Conservation (phyloP, 1,140 invertebrate species). For the Drosophila arizonae region DNA sequence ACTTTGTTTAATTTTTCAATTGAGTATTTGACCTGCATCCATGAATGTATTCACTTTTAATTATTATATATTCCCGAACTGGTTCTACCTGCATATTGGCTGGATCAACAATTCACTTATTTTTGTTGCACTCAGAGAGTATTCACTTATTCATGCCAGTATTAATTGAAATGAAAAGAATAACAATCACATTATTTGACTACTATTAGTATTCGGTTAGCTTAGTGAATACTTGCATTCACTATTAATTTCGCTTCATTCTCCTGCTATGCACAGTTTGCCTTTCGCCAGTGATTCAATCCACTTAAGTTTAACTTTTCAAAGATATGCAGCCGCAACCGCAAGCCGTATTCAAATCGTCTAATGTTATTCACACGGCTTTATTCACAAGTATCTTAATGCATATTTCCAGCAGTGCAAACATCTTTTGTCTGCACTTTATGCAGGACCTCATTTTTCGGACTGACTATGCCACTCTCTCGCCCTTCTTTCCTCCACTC, state of each 20-base stretch:
- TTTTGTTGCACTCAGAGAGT: neutral
- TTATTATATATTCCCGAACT: too few species aligned
- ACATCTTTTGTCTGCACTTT: slow-evolving; percentile 39
- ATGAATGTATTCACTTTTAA: too few species aligned
- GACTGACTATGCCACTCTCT: neutral
- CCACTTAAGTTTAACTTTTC: slow-evolving; percentile 15
- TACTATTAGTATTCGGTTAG: neutral
- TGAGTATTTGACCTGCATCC: too few species aligned
- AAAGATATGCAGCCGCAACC: neutral
- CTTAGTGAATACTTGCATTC: neutral
- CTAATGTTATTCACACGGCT: slow-evolving; percentile 30
- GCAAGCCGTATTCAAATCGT: slow-evolving; percentile 13
- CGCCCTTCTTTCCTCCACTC: neutral
- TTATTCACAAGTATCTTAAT: slow-evolving; percentile 36
- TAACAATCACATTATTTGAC: too few species aligned
- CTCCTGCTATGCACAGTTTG: slow-evolving; percentile 15
- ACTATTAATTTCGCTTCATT: slow-evolving; percentile 1
- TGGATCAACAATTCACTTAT: too few species aligned
- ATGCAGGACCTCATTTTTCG: slow-evolving; percentile 42
- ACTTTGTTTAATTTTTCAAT: too few species aligned
- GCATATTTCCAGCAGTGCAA: slow-evolving; percentile 15
- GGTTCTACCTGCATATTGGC: too few species aligned
- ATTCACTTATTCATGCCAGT: slow-evolving; percentile 7
- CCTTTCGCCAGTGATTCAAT: slow-evolving; percentile 22
- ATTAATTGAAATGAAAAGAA: too few species aligned